phyloP scores from a whole-genome alignment of 2,888 invertebrate genomes.

The Hecatera dysodea region DNA sequence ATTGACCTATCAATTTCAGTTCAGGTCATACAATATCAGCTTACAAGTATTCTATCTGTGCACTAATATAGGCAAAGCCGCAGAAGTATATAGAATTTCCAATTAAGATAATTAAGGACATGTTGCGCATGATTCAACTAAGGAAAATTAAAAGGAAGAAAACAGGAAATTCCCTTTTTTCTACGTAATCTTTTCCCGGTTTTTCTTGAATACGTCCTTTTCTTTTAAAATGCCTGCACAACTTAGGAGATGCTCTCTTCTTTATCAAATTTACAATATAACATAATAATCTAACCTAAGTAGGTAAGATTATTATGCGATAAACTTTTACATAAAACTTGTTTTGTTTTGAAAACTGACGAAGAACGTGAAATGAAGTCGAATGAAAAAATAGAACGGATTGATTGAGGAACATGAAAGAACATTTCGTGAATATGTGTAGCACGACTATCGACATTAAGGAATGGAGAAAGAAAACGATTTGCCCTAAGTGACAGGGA shows the following conservation, averaged over 20 bases:
- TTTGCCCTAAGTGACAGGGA: background rate
- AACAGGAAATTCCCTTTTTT: background rate
- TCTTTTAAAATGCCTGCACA: background rate
- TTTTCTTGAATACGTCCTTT: background rate
- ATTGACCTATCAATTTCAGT: too few relatives aligned
- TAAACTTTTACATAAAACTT: background rate
- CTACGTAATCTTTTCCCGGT: background rate
- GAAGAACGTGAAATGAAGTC: background rate
- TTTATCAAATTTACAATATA: background rate
- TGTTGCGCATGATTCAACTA: conserved; percentile 3
- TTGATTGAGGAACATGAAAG: background rate
- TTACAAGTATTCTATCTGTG: background rate
- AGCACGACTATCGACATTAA: background rate
- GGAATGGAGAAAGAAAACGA: background rate
- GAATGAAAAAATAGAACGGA: background rate
- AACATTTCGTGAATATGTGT: background rate
- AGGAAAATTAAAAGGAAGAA: conserved; percentile 12
- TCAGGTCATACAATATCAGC: background rate
- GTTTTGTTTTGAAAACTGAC: background rate
- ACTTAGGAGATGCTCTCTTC: background rate
- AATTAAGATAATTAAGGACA: background rate
- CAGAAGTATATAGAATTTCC: background rate
- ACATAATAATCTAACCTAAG: too few relatives aligned
- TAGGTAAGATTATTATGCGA: too few relatives aligned
- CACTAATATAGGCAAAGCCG: background rate